phyloP scores from a whole-genome alignment of 2,888 invertebrate species.

The Brachylomia viminalis region DNA sequence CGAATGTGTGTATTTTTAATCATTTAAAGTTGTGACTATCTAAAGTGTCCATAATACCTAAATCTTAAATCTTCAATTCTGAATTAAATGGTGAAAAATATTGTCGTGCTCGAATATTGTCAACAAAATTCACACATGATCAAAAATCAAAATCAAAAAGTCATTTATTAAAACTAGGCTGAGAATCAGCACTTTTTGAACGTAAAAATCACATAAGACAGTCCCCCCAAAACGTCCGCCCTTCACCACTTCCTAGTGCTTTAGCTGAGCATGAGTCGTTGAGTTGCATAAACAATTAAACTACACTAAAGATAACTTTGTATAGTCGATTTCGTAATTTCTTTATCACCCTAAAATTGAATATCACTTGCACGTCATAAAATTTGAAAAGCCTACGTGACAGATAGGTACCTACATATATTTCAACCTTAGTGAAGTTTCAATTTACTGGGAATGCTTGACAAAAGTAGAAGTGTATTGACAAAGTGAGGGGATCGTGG shows the following conservation, averaged over 20 bases:
- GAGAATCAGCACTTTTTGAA: no score
- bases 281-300: slow-evolving; percentile 36
- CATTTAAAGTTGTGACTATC: neutral
- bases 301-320: slow-evolving; percentile 18
- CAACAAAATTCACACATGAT: no score
- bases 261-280: no score
- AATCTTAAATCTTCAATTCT: slow-evolving; percentile 2
- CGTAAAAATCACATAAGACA: no score
- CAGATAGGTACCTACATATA: no score
- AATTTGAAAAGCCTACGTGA: neutral
- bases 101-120: no score
- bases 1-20: neutral
- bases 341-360: neutral
- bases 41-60: neutral
- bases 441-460: neutral
- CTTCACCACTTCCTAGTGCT: no score
- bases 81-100: slow-evolving; percentile 8
- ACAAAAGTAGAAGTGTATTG: neutral
- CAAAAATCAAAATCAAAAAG: no score
- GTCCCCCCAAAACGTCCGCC: no score
- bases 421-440: neutral
- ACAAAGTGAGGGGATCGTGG: neutral
- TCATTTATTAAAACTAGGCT: no score
- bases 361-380: neutral
- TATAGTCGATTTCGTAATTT: neutral